These are phyloP conservation scores for Columbina picui DNA, from an alignment of 2,113 vertebrate genomes.

Conservation along the genomic window DNA sequence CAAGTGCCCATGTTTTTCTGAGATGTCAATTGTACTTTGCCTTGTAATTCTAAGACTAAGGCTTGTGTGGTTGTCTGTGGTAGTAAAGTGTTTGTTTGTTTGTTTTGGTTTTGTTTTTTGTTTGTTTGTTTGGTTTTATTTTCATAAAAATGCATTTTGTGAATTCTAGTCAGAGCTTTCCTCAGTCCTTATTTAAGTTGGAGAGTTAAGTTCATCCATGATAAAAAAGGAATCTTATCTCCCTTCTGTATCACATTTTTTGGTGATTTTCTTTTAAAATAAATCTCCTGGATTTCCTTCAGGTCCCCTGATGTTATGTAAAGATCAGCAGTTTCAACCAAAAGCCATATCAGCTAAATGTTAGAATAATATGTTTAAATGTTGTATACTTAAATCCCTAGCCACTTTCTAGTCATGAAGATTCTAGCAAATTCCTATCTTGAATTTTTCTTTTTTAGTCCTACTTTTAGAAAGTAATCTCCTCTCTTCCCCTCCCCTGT, in stretches of 20 bases:
- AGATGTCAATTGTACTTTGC: background rate
- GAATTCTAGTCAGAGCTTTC: background rate
- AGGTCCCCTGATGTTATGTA: background rate
- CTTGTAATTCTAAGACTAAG: background rate
- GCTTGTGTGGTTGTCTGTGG: background rate
- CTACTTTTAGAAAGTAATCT: background rate
- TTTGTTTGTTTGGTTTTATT: background rate
- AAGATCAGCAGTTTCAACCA: slow-evolving; percentile 9
- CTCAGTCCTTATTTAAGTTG: background rate
- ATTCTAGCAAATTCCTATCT: background rate
- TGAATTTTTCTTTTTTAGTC: background rate
- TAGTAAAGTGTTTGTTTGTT: too few species aligned
- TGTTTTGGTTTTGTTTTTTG: background rate
- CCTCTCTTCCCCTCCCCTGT: background rate
- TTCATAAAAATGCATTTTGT: background rate
- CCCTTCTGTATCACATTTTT: background rate
- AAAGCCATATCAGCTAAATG: background rate
- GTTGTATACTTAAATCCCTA: background rate
- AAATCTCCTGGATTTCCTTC: background rate
- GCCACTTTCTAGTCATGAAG: background rate
- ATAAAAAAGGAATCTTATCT: background rate
- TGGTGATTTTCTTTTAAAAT: background rate
- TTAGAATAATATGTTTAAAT: slow-evolving; percentile 5
- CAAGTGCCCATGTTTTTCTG: background rate
- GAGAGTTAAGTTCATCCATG: background rate